Evolutionary conservation across 2,888 invertebrate species (phyloP).

Genomic region (Hypercompe scribonia): DNA sequence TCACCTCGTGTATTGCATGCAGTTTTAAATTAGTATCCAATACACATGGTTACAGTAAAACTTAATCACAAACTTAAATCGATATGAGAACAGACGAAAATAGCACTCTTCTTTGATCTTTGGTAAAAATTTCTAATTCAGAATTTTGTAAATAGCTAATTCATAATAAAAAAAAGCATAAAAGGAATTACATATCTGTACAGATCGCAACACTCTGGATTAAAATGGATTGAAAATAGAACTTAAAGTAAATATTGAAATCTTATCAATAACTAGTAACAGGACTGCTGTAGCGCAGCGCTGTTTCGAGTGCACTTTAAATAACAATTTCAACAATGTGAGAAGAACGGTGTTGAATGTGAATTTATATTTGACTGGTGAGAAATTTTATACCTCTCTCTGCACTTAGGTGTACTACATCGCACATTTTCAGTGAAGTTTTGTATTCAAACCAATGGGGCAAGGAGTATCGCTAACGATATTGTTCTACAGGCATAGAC

Average conservation of each 20-base stretch:
- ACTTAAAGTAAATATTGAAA: background rate
- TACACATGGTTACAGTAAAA: slow-evolving; percentile 29
- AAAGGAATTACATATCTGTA: background rate
- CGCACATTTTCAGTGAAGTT: slow-evolving; percentile 26
- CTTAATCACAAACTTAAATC: slow-evolving; percentile 50
- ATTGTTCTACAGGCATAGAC: slow-evolving; percentile 32
- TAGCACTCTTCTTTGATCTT: slow-evolving; percentile 69
- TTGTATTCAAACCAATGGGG: slow-evolving; percentile 26
- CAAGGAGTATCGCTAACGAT: slow-evolving; percentile 22
- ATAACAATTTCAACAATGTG: slow-evolving; percentile 26
- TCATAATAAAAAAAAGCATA: slow-evolving; percentile 12
- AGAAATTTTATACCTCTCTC: slow-evolving; percentile 25
- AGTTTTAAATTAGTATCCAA: slow-evolving; percentile 26
- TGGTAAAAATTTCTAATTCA: slow-evolving; percentile 64
- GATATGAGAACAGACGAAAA: slow-evolving; percentile 52
- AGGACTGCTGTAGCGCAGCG: slow-evolving; percentile 14
- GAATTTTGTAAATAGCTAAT: slow-evolving; percentile 50
- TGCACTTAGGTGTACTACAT: slow-evolving; percentile 39
- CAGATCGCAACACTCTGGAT: background rate
- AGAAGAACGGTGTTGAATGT: slow-evolving; percentile 24
- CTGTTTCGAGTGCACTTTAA: slow-evolving; percentile 43
- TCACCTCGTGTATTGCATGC: background rate
- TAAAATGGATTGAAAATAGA: background rate
- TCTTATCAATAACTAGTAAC: background rate
- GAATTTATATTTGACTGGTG: slow-evolving; percentile 32